Percentiles rank a stretch among this genome's conserved stretches.
These are phyloP conservation scores for Phalacrocorax aristotelis DNA, from an alignment of 2,113 vertebrate genomes.

Conservation along the genomic window DNA sequence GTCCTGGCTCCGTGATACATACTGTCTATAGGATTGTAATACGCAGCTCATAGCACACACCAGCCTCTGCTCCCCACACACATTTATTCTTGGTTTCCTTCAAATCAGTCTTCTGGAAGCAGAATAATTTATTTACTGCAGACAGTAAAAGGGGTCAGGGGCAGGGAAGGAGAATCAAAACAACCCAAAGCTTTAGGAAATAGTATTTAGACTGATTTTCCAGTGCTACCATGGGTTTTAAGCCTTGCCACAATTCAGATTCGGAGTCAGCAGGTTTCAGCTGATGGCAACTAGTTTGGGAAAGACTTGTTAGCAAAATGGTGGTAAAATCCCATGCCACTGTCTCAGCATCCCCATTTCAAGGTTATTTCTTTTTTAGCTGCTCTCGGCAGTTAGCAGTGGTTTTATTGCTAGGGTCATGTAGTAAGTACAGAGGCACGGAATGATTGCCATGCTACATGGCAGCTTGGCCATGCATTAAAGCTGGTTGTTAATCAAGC, in stretches of 20 bases:
- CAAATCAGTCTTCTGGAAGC: neutral
- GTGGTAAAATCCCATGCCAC: neutral
- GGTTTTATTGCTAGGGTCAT: constrained; percentile 1
- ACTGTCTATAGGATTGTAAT: neutral
- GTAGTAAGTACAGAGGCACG: neutral
- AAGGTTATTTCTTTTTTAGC: neutral
- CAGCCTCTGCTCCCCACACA: rapidly evolving
- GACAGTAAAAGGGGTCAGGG: neutral
- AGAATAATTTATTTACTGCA: neutral
- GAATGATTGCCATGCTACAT: constrained; percentile 36
- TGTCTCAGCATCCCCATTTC: neutral
- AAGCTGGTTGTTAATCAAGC: constrained; percentile 38
- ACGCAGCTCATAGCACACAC: neutral
- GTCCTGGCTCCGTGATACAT: neutral
- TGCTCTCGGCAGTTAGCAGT: neutral
- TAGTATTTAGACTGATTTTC: neutral
- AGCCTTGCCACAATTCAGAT: neutral
- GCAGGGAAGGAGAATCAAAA: neutral
- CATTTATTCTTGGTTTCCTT: neutral
- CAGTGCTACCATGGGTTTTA: rapidly evolving
- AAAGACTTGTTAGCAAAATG: neutral
- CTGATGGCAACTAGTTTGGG: neutral
- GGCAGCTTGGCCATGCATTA: constrained; percentile 39
- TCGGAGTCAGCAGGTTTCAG: neutral
- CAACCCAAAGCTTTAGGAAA: neutral